Evolutionary conservation across 2,113 vertebrate genomes (phyloP).

Genomic region (Tor tambroides): DNA sequence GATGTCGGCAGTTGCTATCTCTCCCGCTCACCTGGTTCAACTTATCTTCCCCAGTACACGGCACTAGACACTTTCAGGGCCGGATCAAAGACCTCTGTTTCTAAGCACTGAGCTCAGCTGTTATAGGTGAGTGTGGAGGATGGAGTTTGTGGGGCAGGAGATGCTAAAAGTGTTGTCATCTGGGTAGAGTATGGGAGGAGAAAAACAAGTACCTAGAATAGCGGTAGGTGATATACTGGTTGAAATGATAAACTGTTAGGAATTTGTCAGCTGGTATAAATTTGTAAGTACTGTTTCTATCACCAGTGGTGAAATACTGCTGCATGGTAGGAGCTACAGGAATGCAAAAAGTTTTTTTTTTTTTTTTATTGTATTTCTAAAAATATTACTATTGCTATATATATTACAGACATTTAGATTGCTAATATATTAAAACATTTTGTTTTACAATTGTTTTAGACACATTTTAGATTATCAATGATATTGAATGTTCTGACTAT

Average conservation of each 20-base stretch:
- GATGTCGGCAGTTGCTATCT: conserved; percentile 62
- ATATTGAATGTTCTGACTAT: no score
- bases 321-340: neutral
- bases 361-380: no score
- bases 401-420: no score
- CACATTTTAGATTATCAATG: no score
- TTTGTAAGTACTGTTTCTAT: neutral
- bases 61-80: conserved; percentile 50
- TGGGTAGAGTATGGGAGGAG: conserved; percentile 33
- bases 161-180: conserved; percentile 14
- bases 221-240: neutral
- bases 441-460: no score
- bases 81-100: conserved; percentile 63
- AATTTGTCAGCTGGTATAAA: neutral
- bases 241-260: conserved; percentile 12
- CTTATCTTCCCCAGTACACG: conserved; percentile 63
- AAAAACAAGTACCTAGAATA: neutral
- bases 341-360: no score
- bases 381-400: no score
- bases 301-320: neutral
- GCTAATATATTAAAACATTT: no score
- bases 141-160: conserved; percentile 1
- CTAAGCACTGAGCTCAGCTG: conserved; percentile 56
- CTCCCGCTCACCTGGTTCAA: conserved; percentile 66
- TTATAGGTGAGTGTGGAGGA: conserved; percentile 30